phyloP scores from a whole-genome alignment of 2,113 vertebrate species.

The Phyllostomus discolor region DNA sequence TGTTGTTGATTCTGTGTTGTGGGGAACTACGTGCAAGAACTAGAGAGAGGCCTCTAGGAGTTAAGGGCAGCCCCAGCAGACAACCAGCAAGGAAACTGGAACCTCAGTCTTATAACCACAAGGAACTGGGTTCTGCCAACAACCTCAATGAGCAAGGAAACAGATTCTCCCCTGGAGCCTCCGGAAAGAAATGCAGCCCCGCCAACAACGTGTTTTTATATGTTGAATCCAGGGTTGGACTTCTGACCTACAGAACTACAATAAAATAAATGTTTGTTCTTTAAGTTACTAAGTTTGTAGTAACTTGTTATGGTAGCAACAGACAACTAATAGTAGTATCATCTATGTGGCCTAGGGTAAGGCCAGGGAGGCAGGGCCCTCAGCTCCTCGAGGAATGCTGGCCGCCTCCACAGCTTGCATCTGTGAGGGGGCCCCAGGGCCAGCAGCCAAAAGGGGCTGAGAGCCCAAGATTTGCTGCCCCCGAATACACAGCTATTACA shows the following conservation, averaged over 20 bases:
- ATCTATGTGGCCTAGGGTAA: not conserved
- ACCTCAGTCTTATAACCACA: not conserved
- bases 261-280: not conserved
- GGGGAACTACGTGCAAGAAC: not conserved
- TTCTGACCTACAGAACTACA: not conserved
- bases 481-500: not conserved
- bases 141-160: not conserved
- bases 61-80: not conserved
- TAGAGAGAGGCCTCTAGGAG: not conserved
- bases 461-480: not conserved
- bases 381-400: rapidly evolving
- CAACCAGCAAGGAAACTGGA: not conserved
- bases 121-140: not conserved
- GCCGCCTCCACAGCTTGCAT: not conserved
- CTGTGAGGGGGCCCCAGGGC: not conserved
- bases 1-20: not conserved
- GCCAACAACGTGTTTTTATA: not conserved
- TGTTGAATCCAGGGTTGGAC: not conserved
- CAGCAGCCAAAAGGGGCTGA: not conserved
- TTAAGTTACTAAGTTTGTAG: not conserved
- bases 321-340: not conserved
- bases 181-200: not conserved
- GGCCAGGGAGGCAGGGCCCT: not conserved
- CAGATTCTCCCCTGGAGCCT: not conserved
- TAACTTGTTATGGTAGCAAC: not conserved